A percentile compares a stretch with the other conserved stretches of the same genome.
Evolutionary conservation across 2,888 invertebrate species (phyloP).

Genomic region (Eupithecia insigniata): DNA sequence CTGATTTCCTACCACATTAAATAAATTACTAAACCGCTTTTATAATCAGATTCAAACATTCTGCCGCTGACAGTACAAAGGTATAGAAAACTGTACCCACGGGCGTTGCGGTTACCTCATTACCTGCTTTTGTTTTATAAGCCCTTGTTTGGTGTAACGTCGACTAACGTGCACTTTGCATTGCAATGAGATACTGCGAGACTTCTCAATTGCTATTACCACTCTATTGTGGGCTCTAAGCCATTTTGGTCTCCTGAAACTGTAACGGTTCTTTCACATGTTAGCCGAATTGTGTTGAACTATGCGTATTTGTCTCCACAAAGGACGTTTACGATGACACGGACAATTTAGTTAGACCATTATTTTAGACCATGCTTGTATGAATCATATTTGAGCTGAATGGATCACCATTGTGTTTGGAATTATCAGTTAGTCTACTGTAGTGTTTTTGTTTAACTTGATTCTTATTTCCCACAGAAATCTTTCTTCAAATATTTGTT

Average conservation of each 20-base stretch:
- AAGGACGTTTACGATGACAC: neutral
- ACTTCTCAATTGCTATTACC: neutral
- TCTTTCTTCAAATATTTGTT: neutral
- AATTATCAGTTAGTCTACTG: neutral
- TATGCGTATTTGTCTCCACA: neutral
- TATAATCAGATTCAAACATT: constrained; percentile 1
- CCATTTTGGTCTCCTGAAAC: neutral
- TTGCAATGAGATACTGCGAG: constrained; percentile 1
- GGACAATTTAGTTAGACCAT: neutral
- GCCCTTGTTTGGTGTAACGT: neutral
- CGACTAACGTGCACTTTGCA: constrained; percentile 9
- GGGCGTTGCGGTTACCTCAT: constrained; percentile 43
- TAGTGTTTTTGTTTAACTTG: neutral
- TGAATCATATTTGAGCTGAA: neutral
- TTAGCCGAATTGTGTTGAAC: neutral
- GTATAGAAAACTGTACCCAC: constrained; percentile 30
- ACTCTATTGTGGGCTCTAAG: neutral
- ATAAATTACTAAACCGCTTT: constrained; percentile 10
- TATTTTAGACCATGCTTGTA: neutral
- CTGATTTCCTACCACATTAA: neutral
- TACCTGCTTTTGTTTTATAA: constrained; percentile 43
- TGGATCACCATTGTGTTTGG: neutral
- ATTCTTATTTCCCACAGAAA: no score
- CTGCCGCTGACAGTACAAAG: constrained; percentile 25
- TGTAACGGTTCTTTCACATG: no score